Conservation (phyloP, 2,113 vertebrate genomes). For the Cephalopterus ornatus region DNA sequence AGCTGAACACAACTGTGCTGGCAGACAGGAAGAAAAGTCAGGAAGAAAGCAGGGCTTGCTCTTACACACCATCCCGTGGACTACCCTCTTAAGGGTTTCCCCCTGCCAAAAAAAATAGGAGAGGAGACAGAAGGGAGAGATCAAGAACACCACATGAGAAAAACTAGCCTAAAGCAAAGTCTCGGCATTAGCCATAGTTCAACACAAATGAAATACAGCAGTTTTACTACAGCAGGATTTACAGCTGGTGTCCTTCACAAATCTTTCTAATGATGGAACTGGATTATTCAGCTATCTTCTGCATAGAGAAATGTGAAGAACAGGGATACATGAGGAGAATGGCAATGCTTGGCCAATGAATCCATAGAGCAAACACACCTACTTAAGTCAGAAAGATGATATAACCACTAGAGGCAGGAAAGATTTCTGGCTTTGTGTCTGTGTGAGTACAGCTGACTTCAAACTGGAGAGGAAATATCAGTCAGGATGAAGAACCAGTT, state of each 20-base stretch:
- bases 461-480: not conserved
- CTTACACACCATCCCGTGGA: conserved; percentile 5
- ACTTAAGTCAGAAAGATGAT: not conserved
- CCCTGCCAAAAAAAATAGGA: conserved; percentile 24
- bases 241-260: not conserved
- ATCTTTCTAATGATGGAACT: not conserved
- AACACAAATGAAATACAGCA: conserved; percentile 5
- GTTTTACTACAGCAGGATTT: not conserved
- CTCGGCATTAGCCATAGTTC: not conserved
- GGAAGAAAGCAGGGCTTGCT: conserved; percentile 29
- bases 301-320: not conserved
- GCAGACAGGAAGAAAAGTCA: conserved; percentile 30
- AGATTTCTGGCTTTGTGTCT: not conserved
- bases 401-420: not conserved
- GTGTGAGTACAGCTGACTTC: not conserved
- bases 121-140: conserved; percentile 15
- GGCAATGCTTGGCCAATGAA: not conserved
- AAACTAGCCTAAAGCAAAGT: conserved; percentile 9
- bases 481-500: not conserved
- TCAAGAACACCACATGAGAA: conserved; percentile 48
- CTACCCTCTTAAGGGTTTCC: not conserved
- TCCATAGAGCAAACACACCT: not conserved
- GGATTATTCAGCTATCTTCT: not conserved
- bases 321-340: not conserved
- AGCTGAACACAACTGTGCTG: conserved; percentile 33